Evolutionary conservation across 2,797 vertebrate species (phyloP).

Genomic region (Alcedo quadribrachys): DNA sequence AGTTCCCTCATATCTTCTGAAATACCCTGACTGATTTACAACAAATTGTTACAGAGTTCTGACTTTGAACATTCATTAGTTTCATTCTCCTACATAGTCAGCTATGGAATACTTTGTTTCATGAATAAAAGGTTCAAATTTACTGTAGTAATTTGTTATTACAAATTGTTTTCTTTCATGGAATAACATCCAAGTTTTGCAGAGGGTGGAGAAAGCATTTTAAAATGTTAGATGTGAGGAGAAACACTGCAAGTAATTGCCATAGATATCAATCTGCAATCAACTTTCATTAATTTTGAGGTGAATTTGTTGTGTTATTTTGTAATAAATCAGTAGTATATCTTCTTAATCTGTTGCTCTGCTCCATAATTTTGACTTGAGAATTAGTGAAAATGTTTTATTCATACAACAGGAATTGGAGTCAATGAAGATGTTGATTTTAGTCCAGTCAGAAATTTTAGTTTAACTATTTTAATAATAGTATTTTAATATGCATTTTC

Average conservation of each 20-base stretch:
- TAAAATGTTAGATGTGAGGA: slow-evolving; percentile 58
- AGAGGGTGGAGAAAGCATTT: slow-evolving; percentile 28
- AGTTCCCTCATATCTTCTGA: slow-evolving; percentile 43
- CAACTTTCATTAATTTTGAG: slow-evolving; percentile 51
- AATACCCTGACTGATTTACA: slow-evolving; percentile 45
- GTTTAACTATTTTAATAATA: background rate
- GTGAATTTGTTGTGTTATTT: slow-evolving; percentile 9
- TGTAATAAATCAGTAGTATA: slow-evolving; percentile 30
- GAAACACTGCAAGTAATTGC: slow-evolving; percentile 23
- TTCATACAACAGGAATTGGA: background rate
- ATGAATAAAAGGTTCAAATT: slow-evolving; percentile 53
- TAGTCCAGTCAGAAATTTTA: background rate
- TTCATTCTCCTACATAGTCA: slow-evolving; percentile 36
- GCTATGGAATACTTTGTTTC: slow-evolving; percentile 58
- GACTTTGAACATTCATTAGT: slow-evolving; percentile 37
- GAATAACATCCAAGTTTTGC: slow-evolving; percentile 50
- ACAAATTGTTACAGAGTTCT: background rate
- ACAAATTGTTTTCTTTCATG: slow-evolving; percentile 53
- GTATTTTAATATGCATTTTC: background rate
- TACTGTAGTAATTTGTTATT: slow-evolving; percentile 58
- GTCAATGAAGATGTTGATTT: background rate
- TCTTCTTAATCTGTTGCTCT: slow-evolving; percentile 31
- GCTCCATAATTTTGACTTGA: background rate
- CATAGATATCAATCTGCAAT: slow-evolving; percentile 2
- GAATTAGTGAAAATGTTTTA: background rate